These are phyloP conservation scores for Heterodera carotae DNA, from an alignment of 1,140 invertebrate genomes.

Conservation along the genomic window DNA sequence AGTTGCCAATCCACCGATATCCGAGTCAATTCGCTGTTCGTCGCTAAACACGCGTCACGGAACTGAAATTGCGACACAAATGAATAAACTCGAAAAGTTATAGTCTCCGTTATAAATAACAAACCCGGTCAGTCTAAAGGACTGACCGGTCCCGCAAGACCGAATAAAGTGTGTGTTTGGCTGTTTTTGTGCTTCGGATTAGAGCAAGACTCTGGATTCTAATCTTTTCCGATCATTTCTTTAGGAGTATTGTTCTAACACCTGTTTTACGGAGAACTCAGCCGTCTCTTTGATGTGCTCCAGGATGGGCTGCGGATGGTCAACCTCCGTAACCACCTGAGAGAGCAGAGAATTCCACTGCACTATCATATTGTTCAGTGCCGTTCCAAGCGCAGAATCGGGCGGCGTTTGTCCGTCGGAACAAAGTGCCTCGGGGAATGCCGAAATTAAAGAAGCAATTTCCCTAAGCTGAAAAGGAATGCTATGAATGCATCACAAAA, in stretches of 20 bases:
- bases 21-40: slow-evolving; percentile 39
- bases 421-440: slow-evolving; percentile 28
- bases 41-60: slow-evolving; percentile 36
- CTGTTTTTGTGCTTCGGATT: too few relatives aligned
- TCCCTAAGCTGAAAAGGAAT: background rate
- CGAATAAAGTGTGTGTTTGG: too few relatives aligned
- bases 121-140: too few relatives aligned
- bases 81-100: too few relatives aligned
- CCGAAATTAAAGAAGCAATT: slow-evolving; percentile 6
- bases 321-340: slow-evolving; percentile 34
- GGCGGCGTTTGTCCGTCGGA: slow-evolving; percentile 1
- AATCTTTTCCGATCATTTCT: too few relatives aligned
- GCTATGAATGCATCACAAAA: background rate
- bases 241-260: too few relatives aligned
- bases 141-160: too few relatives aligned
- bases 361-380: slow-evolving; percentile 39
- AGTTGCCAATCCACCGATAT: slow-evolving; percentile 41
- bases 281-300: slow-evolving; percentile 50
- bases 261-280: slow-evolving; percentile 43
- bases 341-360: slow-evolving; percentile 46
- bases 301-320: slow-evolving; percentile 32
- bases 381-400: slow-evolving; percentile 35
- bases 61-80: slow-evolving; percentile 23
- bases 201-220: too few relatives aligned
- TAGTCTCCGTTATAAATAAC: too few relatives aligned